Percentiles rank a stretch among this genome's conserved stretches.
Conservation (phyloP, 2,113 vertebrate genomes). For the Myotis brandtii region DNA sequence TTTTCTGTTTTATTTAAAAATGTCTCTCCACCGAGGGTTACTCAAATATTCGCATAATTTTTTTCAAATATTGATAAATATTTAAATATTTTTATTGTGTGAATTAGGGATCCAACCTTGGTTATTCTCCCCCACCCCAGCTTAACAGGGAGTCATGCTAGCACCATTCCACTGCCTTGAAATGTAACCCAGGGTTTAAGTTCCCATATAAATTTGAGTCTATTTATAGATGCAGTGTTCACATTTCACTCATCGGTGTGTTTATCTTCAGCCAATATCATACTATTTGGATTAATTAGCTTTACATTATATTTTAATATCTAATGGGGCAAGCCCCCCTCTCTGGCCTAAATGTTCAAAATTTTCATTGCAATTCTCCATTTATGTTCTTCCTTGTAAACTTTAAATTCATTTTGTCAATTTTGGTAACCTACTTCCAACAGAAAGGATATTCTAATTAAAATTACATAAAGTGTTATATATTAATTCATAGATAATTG, state of each 20-base stretch:
- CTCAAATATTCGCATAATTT: not conserved
- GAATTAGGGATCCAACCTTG: not conserved
- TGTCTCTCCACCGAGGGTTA: not conserved
- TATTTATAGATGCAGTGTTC: not conserved
- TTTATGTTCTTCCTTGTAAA: not conserved
- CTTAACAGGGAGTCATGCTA: not conserved
- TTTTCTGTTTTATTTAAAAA: not conserved
- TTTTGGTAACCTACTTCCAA: not conserved
- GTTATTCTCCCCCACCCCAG: not conserved
- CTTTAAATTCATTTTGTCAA: not conserved
- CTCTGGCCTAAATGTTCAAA: not conserved
- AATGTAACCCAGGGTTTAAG: not conserved
- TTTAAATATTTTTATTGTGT: constrained; percentile 5
- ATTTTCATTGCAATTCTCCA: not conserved
- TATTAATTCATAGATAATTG: not conserved
- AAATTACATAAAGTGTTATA: not conserved
- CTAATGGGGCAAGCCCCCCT: not conserved
- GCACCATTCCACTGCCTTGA: not conserved
- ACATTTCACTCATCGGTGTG: not conserved
- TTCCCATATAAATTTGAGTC: not conserved
- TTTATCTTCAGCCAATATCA: not conserved
- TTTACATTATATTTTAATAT: not conserved
- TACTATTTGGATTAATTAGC: not conserved
- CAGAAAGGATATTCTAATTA: not conserved
- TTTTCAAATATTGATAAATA: not conserved